Base-by-base conservation (phyloP, 1,140 invertebrate species). In the Drosophila insularis region DNA sequence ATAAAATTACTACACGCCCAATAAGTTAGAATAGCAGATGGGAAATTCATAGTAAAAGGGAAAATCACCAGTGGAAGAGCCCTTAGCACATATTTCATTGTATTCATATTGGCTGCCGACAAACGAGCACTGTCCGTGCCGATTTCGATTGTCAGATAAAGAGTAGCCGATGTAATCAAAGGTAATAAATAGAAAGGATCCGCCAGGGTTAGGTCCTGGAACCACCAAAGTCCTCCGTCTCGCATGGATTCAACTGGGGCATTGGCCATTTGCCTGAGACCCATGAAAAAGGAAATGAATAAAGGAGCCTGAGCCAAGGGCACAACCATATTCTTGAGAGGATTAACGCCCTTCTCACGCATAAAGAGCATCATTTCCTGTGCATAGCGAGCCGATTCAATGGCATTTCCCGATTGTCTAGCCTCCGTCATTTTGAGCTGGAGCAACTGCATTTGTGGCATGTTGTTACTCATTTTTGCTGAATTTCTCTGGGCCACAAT, bases 141-240 rank as follows among this genome's bases (percentile, higher is more conserved):
- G 13, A 97, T 63, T 94, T 98, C 96, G 54, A 99, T 94, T 7
- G 97, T 98, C 2, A 95, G 76, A 77, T 93, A 95, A 68, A 99
- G 91, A 4, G 98, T 98, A 1, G 93, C 80, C 91, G 95, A 95
- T 1, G 98, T 98, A 50, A 98, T 92, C 0, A 98, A 1, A 2
- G 99, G 99, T 63, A 99, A 92, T 17, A 97, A 68, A 86, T 96
- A 99, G 92, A 94, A 98, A 10, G 98, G 98, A 94, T 99, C 99
- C 27, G 95, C 92, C 7, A 97, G 77, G 4, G 97, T 98, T 11
- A 99, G 94, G 94, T 99, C 97, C 0, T 94, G 93, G 91, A 99
- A 98, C 98, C 98, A 99, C 60, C 93, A 95, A 0, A 98, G 68
- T 3, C 99, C 99, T n/a, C 98, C 98, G 19, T 94, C 92, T 70